A percentile compares a stretch with the other conserved stretches of the same genome.
Conservation (phyloP, 2,888 invertebrate species). For the Lingula anatina region DNA sequence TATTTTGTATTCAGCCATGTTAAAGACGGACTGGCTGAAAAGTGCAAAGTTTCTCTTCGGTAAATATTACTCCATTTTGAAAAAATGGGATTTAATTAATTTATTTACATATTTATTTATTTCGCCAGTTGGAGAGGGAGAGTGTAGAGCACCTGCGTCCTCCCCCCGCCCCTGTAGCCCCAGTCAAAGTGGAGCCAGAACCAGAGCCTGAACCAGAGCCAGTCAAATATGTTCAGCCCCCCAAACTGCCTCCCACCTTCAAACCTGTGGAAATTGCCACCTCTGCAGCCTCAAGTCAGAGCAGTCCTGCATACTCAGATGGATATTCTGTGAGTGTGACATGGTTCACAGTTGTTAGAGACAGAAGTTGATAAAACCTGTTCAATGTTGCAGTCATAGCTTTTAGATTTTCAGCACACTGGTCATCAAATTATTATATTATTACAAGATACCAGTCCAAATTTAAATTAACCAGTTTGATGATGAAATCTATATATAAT, state of each 20-base stretch:
- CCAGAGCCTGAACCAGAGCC: slow-evolving; percentile 2
- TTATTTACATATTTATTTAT: neutral
- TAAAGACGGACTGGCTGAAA: neutral
- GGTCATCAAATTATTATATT: no score
- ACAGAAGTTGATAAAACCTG: neutral
- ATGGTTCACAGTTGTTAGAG: no score
- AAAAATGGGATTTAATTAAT: no score
- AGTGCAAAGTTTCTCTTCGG: neutral
- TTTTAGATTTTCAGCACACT: no score
- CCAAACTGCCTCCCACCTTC: slow-evolving; percentile 29
- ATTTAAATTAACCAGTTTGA: no score
- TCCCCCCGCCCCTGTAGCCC: slow-evolving; percentile 12
- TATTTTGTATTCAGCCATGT: neutral
- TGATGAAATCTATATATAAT: no score
- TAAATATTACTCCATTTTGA: neutral
- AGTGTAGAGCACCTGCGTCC: slow-evolving; percentile 77
- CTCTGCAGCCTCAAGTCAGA: neutral
- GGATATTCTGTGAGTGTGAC: no score
- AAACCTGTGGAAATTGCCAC: slow-evolving; percentile 11
- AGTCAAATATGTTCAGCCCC: slow-evolving; percentile 12
- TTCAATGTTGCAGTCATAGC: neutral
- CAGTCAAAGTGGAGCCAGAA: slow-evolving; percentile 1
- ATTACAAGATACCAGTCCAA: no score
- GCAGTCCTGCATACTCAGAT: no score
- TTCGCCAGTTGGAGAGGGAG: slow-evolving; percentile 62